Conservation (phyloP, 2,113 vertebrate species). For the Amia ocellicauda region DNA sequence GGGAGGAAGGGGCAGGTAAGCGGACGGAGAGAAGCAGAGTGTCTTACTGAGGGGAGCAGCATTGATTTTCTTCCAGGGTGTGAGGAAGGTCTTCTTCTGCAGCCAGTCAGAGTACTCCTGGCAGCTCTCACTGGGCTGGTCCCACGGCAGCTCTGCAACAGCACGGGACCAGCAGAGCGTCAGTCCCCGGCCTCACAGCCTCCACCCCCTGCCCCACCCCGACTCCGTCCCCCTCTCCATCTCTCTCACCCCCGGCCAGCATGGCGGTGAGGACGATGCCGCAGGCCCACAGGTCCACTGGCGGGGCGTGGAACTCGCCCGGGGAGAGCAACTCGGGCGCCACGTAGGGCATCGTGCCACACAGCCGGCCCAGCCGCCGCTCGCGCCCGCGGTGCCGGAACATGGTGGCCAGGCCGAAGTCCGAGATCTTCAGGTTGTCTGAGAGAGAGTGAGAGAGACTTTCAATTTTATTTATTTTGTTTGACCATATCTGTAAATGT, state of each 20-base stretch:
- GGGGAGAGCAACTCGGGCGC: conserved; percentile 87
- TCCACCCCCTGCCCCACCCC: too few species aligned
- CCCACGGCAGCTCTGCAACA: conserved; percentile 88
- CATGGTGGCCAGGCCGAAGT: conserved; percentile 92
- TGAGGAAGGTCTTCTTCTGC: conserved; percentile 84
- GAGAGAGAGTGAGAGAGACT: too few species aligned
- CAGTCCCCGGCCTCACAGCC: neutral
- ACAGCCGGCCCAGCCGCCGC: conserved; percentile 78
- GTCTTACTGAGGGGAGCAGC: conserved; percentile 63
- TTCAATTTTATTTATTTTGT: too few species aligned
- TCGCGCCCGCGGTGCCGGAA: conserved; percentile 85
- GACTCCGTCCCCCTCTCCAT: neutral
- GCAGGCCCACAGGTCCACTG: conserved; percentile 92
- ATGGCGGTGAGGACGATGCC: conserved; percentile 95
- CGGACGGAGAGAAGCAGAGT: neutral
- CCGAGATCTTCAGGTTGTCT: conserved; percentile 95
- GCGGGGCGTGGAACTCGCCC: conserved; percentile 80
- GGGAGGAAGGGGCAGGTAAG: neutral
- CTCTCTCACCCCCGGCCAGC: conserved; percentile 84
- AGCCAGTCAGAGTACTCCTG: conserved; percentile 95
- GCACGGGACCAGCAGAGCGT: neutral
- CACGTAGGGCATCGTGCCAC: conserved; percentile 91
- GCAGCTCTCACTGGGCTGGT: conserved; percentile 88
- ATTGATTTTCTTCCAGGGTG: conserved; percentile 95
- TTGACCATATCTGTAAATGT: too few species aligned